Evolutionary conservation across 2,797 vertebrate species (phyloP), one percentile per base, ranked within the genome.

Genomic region (Esox masquinongy): DNA sequence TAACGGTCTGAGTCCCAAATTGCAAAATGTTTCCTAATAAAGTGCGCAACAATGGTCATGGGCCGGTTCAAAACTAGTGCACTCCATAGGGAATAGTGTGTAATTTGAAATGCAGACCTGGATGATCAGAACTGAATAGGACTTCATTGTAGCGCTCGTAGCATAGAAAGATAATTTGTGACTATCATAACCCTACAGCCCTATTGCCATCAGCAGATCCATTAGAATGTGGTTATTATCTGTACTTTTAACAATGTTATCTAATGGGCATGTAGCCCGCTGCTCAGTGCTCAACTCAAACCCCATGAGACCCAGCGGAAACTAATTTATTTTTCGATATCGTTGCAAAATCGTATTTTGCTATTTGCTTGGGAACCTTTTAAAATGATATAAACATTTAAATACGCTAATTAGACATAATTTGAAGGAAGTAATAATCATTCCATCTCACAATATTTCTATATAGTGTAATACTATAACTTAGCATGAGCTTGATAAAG

Each of bases 151-250:
- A 91, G 94, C 90, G 86, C 88, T 92, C 88, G 92, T 87, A 91
- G 88, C 90, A 77, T 3, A 47, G 11, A 74, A 77, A 90, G 93
- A 94, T 93, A 86, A 91, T 92, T 11, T 24, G 11, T 59, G 56
- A 22, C 2, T 87, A 59, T 59, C 84, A 91, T 88, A 90, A 90
- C 88, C 93, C 93, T 90, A 90, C 89, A 87, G 92, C 89, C 85
- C 87, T 87, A 89, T 92, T 90, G 90, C 86, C 87, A 93, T 88
- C 91, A 92, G 90, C 87, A 89, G 92, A 61, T 24, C 22, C 56
- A 26, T 61, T 61, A 24, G 56, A 61, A 61, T 61, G 56, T 26
- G 12, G 56, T 61, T 61, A 5, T 61, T 26, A 24, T 12, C 24
- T 22, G 8, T 14, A 26, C 22, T 61, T 22, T 61, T n/a, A 59